These are phyloP conservation scores for Nansenia antarctica DNA, from an alignment of 2,113 vertebrate species.

Conservation along the genomic window DNA sequence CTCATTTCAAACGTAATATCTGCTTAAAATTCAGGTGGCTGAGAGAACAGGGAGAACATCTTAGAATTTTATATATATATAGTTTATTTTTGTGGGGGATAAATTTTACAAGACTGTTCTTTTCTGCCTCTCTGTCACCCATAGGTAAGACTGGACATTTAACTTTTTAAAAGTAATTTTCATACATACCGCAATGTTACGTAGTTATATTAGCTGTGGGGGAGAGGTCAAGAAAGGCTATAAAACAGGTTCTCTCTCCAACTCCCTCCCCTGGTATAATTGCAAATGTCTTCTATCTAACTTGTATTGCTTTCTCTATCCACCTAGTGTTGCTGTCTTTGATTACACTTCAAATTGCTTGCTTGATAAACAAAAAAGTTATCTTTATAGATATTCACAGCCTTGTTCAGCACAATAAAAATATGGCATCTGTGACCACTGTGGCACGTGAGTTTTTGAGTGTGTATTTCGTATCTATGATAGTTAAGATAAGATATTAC, in stretches of 20 bases:
- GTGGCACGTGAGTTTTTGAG: slow-evolving; percentile 15
- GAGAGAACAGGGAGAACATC: slow-evolving; percentile 86
- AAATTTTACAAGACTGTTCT: slow-evolving; percentile 93
- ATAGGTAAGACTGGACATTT: slow-evolving; percentile 87
- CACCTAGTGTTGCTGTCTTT: slow-evolving; percentile 85
- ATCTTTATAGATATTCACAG: slow-evolving; percentile 88
- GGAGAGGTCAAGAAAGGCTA: slow-evolving; percentile 63
- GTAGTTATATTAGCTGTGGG: slow-evolving; percentile 78
- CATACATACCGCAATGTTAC: slow-evolving; percentile 81
- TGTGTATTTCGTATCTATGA: neutral
- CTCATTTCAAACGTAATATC: slow-evolving; percentile 92
- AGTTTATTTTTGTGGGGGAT: slow-evolving; percentile 94
- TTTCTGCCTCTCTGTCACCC: slow-evolving; percentile 81
- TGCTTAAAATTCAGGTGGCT: slow-evolving; percentile 77
- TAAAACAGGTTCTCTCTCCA: slow-evolving; percentile 55
- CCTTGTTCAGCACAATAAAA: slow-evolving; percentile 95
- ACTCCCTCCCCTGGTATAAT: slow-evolving; percentile 49
- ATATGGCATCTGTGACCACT: slow-evolving; percentile 85
- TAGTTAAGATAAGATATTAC: neutral
- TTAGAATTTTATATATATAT: slow-evolving; percentile 91
- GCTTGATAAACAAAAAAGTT: slow-evolving; percentile 83
- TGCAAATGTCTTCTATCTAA: slow-evolving; percentile 78
- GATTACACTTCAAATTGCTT: slow-evolving; percentile 87
- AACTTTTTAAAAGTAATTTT: slow-evolving; percentile 70
- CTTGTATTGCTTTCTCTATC: slow-evolving; percentile 80